phyloP scores from a whole-genome alignment of 2,888 invertebrate genomes.

The Acanthoscelides obtectus region DNA sequence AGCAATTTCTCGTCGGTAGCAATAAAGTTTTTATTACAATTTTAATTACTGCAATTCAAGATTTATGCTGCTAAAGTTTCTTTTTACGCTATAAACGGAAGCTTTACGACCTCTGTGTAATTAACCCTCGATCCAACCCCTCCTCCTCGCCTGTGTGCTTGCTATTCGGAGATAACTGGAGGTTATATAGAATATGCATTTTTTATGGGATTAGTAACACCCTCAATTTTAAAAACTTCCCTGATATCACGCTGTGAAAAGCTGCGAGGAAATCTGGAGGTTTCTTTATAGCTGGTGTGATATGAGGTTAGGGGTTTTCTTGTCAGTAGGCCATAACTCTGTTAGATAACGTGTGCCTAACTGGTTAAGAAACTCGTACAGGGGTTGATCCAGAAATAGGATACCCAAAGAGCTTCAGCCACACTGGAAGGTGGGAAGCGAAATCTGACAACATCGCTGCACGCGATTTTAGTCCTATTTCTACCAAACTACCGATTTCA shows the following conservation, averaged over 20 bases:
- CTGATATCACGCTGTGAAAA: neutral
- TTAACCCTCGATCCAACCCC: neutral
- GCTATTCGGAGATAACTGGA: neutral
- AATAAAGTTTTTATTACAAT: neutral
- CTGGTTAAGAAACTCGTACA: too few relatives aligned
- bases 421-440: too few relatives aligned
- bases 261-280: neutral
- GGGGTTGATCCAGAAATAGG: too few relatives aligned
- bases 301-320: neutral
- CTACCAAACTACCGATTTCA: too few relatives aligned
- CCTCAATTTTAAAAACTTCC: neutral
- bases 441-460: too few relatives aligned
- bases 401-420: too few relatives aligned
- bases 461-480: too few relatives aligned
- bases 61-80: neutral
- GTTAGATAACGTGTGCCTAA: neutral
- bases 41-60: neutral
- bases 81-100: neutral
- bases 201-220: neutral
- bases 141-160: neutral
- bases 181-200: neutral
- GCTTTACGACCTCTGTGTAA: neutral
- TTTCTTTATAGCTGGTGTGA: neutral
- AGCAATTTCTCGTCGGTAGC: neutral
- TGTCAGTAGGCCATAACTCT: neutral